Conservation (phyloP, 2,113 vertebrate genomes). For the Mormoops blainvillei region DNA sequence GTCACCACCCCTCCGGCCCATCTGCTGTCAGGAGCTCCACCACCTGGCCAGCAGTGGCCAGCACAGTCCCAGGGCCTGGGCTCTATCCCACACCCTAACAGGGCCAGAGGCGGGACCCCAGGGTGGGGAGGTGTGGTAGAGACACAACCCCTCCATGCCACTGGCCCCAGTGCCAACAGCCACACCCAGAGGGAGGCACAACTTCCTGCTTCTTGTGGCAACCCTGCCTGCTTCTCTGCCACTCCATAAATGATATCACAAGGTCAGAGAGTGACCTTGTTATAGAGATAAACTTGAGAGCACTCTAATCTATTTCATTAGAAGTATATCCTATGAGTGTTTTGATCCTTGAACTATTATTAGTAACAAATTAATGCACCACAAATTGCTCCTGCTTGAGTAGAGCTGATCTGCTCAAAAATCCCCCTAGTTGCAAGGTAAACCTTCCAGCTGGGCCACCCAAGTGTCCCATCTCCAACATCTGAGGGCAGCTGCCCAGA, state of each 20-base stretch:
- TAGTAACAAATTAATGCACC: neutral
- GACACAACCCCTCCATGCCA: neutral
- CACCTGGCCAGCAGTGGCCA: neutral
- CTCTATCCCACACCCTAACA: fast-evolving
- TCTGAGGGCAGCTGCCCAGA: neutral
- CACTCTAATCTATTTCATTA: neutral
- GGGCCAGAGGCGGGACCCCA: neutral
- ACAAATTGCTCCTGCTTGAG: neutral
- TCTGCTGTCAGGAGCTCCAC: neutral
- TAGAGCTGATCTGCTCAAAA: neutral
- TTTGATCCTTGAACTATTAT: neutral
- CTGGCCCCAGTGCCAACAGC: fast-evolving
- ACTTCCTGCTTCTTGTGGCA: neutral
- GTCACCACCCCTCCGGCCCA: neutral
- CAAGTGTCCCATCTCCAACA: neutral
- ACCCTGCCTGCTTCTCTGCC: neutral
- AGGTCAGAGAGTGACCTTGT: neutral
- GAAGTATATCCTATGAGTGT: neutral
- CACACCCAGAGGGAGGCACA: neutral
- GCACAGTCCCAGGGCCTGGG: neutral
- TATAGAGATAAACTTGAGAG: neutral
- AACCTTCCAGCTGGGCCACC: neutral
- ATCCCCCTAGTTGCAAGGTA: neutral
- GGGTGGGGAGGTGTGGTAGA: no score
- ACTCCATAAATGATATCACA: neutral